Base-by-base conservation (phyloP, 2,888 invertebrate species). In the Dendrolimus houi region DNA sequence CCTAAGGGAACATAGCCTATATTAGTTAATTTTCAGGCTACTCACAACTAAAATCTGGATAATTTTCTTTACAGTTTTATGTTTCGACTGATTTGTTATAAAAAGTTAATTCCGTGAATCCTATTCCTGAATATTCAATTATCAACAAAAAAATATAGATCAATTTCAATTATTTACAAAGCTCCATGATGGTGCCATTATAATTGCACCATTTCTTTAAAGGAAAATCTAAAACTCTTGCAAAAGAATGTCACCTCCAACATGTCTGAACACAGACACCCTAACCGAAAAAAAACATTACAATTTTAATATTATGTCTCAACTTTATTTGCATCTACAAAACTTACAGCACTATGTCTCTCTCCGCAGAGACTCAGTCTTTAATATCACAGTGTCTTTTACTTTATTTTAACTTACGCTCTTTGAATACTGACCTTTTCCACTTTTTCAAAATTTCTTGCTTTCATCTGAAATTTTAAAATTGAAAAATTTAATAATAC, bases 381-480 rank as follows among this genome's bases (percentile, higher is more conserved):
- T 56, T 57, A 55, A 52, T 59, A 72, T 77, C 79, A 79, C 77
- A 77, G 70, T 58, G 29, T 29, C 61, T 62, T 59, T 47, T 17
- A 56, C 58, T 63, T 59, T 62, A 58, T 52, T 55, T 53, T 61
- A 63, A 73, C 75, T 79, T 81, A 83, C 64, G 7, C 60, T 70
- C 57, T 56, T 58, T 59, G 52, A 9, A 72, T 87, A 93, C 94
- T 93, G 94, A 98, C 97, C 96, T 99, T 98, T 94, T 99, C 99
- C 54, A 99, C 99, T 82, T 96, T 96, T 87, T 99, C 99, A 92
- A 96, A 99, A 92, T 98, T 98, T 85, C 98, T 94, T 68, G 96
- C 95, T 86, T 98, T 98, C 95, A 99, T 97, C 97, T 98, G 94
- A 63, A 95, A 95, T 62, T 41, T 1, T 41, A 54, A 57, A 40